Evolutionary conservation across 2,888 invertebrate species (phyloP).

Genomic region (Megamerina dolium): DNA sequence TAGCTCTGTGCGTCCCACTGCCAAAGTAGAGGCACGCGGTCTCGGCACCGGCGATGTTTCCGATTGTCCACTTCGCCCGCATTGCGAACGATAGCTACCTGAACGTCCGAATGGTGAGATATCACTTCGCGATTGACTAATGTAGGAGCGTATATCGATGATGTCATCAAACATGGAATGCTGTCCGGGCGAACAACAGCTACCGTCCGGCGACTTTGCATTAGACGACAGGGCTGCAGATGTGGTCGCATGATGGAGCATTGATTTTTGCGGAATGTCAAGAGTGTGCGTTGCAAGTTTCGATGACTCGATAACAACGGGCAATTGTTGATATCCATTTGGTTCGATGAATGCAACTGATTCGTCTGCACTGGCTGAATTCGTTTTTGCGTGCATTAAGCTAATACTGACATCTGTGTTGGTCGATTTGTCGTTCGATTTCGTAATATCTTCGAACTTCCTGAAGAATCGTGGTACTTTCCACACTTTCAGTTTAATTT

Average conservation of each 20-base stretch:
- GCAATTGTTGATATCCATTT: slow-evolving; percentile 60
- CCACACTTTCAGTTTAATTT: slow-evolving; percentile 55
- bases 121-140: slow-evolving; percentile 68
- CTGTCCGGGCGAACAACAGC: slow-evolving; percentile 51
- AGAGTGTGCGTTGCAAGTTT: slow-evolving; percentile 45
- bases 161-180: slow-evolving; percentile 59
- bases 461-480: slow-evolving; percentile 64
- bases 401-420: slow-evolving; percentile 19
- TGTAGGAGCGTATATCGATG: slow-evolving; percentile 66
- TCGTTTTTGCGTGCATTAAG: slow-evolving; percentile 20
- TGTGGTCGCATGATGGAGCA: slow-evolving; percentile 33
- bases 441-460: slow-evolving; percentile 52
- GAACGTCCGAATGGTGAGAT: slow-evolving; percentile 65
- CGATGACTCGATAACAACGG: slow-evolving; percentile 58
- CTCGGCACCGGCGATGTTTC: slow-evolving; percentile 50
- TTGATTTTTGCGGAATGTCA: slow-evolving; percentile 47
- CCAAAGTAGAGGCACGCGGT: slow-evolving; percentile 48
- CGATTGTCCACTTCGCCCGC: slow-evolving; percentile 55
- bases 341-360: slow-evolving; percentile 35
- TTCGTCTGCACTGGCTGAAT: slow-evolving; percentile 28
- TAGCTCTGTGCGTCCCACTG: slow-evolving; percentile 18
- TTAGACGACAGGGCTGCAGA: slow-evolving; percentile 27
- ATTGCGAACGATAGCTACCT: slow-evolving; percentile 66
- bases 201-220: slow-evolving; percentile 31
- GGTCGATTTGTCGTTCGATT: slow-evolving; percentile 24